Evolutionary conservation across 2,113 vertebrate genomes (phyloP).

Genomic region (Lepisosteus osseus): DNA sequence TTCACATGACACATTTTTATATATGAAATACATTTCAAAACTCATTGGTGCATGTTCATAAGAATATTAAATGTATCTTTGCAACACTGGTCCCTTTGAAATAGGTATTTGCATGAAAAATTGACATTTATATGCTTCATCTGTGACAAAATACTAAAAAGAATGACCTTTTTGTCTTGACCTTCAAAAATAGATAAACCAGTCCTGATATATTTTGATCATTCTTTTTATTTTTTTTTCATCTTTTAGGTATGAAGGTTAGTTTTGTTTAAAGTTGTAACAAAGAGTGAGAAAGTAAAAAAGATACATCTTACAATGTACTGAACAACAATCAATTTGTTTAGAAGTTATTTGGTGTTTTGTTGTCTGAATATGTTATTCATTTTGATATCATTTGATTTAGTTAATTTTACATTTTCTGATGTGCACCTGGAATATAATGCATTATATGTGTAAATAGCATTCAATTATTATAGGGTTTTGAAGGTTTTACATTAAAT

Average conservation of each 20-base stretch:
- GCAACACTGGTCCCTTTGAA: slow-evolving; percentile 42
- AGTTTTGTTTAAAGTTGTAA: too few relatives aligned
- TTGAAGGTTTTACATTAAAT: too few relatives aligned
- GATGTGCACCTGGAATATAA: too few relatives aligned
- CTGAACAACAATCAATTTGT: too few relatives aligned
- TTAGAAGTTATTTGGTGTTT: too few relatives aligned
- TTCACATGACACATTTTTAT: neutral
- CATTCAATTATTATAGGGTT: too few relatives aligned
- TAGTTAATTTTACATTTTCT: too few relatives aligned
- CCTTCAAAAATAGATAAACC: neutral
- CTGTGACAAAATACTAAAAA: slow-evolving; percentile 31
- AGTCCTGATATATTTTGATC: neutral
- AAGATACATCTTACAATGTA: too few relatives aligned
- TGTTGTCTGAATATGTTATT: too few relatives aligned
- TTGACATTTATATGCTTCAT: slow-evolving; percentile 47
- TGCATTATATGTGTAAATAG: too few relatives aligned
- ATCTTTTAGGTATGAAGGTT: neutral
- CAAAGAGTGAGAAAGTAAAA: too few relatives aligned
- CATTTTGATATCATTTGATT: too few relatives aligned
- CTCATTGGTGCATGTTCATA: slow-evolving; percentile 42
- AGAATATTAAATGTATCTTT: slow-evolving; percentile 50
- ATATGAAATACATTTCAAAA: slow-evolving; percentile 2
- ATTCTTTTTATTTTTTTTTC: neutral
- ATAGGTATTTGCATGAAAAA: slow-evolving; percentile 55
- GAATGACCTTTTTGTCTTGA: slow-evolving; percentile 3